Conservation (phyloP, 2,113 vertebrate genomes). For the Mastomys natalensis region DNA sequence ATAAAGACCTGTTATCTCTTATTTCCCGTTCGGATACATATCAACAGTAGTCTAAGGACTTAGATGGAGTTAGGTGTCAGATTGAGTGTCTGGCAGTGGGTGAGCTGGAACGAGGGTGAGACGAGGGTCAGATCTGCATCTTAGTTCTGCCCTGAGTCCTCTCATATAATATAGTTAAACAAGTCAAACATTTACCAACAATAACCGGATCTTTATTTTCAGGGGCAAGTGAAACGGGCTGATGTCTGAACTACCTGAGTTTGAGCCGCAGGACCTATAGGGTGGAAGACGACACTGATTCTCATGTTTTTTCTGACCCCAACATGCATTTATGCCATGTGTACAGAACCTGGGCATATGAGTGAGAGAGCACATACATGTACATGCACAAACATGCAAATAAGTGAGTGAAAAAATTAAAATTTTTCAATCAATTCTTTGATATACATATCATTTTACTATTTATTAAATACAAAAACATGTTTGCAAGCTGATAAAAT, state of each 20-base stretch:
- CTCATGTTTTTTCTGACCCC: neutral
- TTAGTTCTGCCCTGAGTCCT: neutral
- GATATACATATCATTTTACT: neutral
- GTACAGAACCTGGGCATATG: neutral
- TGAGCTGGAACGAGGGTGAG: neutral
- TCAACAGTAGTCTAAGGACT: constrained; percentile 11
- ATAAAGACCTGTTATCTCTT: neutral
- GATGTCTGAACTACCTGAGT: neutral
- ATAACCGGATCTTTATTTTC: neutral
- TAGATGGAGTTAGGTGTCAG: neutral
- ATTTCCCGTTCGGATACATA: constrained; percentile 20
- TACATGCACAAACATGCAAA: neutral
- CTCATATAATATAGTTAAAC: neutral
- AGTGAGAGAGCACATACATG: neutral
- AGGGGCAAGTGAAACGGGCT: neutral
- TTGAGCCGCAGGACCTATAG: neutral
- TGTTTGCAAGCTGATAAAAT: neutral
- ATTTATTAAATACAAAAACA: neutral
- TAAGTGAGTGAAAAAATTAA: neutral
- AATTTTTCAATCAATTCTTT: neutral
- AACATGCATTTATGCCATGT: no score
- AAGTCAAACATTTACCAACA: neutral
- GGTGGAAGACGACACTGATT: neutral
- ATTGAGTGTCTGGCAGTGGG: neutral
- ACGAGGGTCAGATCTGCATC: neutral